phyloP scores from a whole-genome alignment of 2,888 invertebrate species.

The Rhagophthalmus giganteus region DNA sequence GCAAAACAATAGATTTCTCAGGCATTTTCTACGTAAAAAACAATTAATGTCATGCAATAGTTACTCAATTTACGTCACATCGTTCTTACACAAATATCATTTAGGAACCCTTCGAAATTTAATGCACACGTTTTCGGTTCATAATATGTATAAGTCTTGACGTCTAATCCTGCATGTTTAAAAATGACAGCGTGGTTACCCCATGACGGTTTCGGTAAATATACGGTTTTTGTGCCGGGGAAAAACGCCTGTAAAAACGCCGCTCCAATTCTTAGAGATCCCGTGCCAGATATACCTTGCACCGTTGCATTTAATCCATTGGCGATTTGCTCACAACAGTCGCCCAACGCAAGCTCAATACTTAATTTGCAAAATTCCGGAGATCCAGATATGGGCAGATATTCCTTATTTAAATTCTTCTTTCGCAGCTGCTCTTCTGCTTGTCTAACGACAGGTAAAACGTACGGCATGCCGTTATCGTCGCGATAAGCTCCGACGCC shows the following conservation, averaged over 20 bases:
- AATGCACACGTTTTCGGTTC: slow-evolving; percentile 92
- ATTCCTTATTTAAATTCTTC: slow-evolving; percentile 87
- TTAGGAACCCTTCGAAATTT: slow-evolving; percentile 85
- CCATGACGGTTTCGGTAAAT: slow-evolving; percentile 94
- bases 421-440: slow-evolving; percentile 77
- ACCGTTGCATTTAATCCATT: slow-evolving; percentile 75
- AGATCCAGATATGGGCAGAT: slow-evolving; percentile 88
- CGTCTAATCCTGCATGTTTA: slow-evolving; percentile 80
- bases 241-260: slow-evolving; percentile 84
- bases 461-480: slow-evolving; percentile 94
- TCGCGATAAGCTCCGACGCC: slow-evolving; percentile 97
- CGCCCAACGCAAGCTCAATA: slow-evolving; percentile 87
- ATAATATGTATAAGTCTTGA: slow-evolving; percentile 92
- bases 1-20: slow-evolving; percentile 81
- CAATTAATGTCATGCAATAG: not conserved
- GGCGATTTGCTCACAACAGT: slow-evolving; percentile 67
- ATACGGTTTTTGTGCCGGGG: slow-evolving; percentile 77
- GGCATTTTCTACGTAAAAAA: slow-evolving; percentile 79
- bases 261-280: slow-evolving; percentile 90
- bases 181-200: slow-evolving; percentile 97
- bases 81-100: slow-evolving; percentile 81
- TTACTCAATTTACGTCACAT: no score
- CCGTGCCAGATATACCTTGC: slow-evolving; percentile 95
- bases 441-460: slow-evolving; percentile 84
- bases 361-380: slow-evolving; percentile 83